Base-by-base conservation (phyloP, 2,113 vertebrate species). In the Halichoerus grypus region DNA sequence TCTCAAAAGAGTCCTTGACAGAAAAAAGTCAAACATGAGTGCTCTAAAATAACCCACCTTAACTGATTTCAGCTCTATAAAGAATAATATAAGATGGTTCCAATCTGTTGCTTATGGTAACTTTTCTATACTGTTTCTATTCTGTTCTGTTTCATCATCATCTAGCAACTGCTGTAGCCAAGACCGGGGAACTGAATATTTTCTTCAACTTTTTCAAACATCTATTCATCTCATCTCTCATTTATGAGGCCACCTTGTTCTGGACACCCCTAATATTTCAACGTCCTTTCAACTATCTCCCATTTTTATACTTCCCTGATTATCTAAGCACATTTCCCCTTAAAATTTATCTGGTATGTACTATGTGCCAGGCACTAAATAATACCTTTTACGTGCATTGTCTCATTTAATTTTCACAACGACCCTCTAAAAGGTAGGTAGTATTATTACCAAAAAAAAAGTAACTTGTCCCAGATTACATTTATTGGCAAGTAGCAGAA, bases 201-300 rank as follows among this genome's bases (percentile, higher is more conserved):
- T 93, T 91, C 86, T 89, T 55, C 14, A 89, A 71, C 19, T 91
- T 95, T 79, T 85, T 93, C 80, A 91, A 91, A 89, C 14, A 93
- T 36, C 36, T 95, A 18, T 97, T 95, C 71, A 76, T 82, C 49
- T 81, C 72, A 53, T 88, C 46, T 93, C 57, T 95, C 81, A 94
- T 81, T 94, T 85, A 96, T 90, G 61, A 97, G 61, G 36, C 46
- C 12, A 86, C 53, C 55, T 84, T 90, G 19, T 81, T 94, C 15
- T 49, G 49, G 51, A 71, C 61, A 92, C 59, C 93, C 42, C 36
- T 76, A 89, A 31, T 86, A 86, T 65, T 93, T 95, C 14, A 83
- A 16, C 26, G 80, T 88, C 55, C 36, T 94, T 69, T 92, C 80
- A 95, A 81, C 12, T 96, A 51, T 14, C 12, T 33, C 59, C 59